phyloP scores from a whole-genome alignment of 2,797 vertebrate species.

The Picus viridis region DNA sequence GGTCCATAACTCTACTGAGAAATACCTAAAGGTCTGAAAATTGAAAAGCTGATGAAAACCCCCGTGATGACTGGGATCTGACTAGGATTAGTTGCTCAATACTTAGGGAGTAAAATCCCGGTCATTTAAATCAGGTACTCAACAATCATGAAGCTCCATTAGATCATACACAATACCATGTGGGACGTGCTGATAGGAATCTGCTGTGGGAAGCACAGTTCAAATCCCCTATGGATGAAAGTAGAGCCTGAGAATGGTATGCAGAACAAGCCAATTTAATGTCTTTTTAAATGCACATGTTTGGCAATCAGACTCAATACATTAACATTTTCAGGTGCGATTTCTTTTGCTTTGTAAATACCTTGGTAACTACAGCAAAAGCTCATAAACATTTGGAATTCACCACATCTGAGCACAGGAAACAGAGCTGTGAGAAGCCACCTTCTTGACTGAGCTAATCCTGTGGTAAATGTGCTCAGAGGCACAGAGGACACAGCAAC shows the following conservation, averaged over 20 bases:
- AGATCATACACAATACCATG: background rate
- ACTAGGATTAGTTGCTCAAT: background rate
- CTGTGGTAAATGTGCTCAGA: accelerated
- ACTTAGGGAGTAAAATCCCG: background rate
- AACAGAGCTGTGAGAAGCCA: background rate
- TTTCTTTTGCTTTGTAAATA: conserved; percentile 7
- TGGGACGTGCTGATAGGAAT: background rate
- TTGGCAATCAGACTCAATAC: background rate
- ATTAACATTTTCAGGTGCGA: conserved; percentile 40
- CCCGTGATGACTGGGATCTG: background rate
- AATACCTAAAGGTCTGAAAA: background rate
- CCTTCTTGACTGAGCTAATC: background rate
- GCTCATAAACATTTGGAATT: background rate
- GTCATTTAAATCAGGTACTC: background rate
- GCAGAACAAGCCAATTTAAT: conserved; percentile 3
- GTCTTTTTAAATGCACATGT: background rate
- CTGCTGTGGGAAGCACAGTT: background rate
- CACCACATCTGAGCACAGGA: background rate
- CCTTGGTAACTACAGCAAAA: background rate
- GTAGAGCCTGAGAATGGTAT: background rate
- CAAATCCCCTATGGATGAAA: background rate
- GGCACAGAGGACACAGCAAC: background rate
- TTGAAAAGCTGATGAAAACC: background rate
- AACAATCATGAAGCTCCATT: background rate
- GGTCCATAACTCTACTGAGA: background rate